Base-by-base conservation (phyloP, 2,888 invertebrate genomes). In the Mythimna ferrago region DNA sequence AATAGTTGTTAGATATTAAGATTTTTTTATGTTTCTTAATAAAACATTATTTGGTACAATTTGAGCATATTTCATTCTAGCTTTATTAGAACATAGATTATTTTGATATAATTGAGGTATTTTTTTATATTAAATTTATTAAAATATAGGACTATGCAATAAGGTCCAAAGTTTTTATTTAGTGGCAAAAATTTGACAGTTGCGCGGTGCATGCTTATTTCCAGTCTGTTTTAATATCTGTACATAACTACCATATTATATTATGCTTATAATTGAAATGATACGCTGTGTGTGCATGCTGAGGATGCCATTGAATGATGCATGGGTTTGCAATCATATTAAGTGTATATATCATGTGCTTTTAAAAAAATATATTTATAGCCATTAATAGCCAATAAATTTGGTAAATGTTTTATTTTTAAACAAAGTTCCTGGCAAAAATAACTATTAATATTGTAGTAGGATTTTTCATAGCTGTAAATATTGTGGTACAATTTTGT, bases 301-400 rank as follows among this genome's bases (percentile, higher is more conserved):
- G 44, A 51, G 60, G 68, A 38, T 63, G 68, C 53, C 10, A 48
- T 44, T 65, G 65, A 65, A 71, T 79, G 69, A 44, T 64, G 83
- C 83, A 85, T 84, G 83, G 32, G 60, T 69, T 80, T 68, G 83
- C 51, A 66, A 44, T 76, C 54, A 82, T 70, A 66, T 32, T 56
- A 35, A 56, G 16, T 35, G 53, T 48, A 32, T 54, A 6, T 66
- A 2, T 60, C 38, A 51, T 70, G 53, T 19, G 80, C 80, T 82
- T 80, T 16, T 61, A 64, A 44, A n/a, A 54, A 32, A 11, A 16
- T 11, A 57, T 26, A 53, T 62, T 44, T 16, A 44, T 35, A 54
- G 26, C 16, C 26, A 68, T 53, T 76, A 77, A 32, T 14, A 19
- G 32, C 54, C 35, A 51, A 56, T 38, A 44, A 44, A 19, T 32